Evolutionary conservation across 2,113 vertebrate species (phyloP), one percentile per base, ranked within the genome.

Genomic region (Phyllostomus discolor): DNA sequence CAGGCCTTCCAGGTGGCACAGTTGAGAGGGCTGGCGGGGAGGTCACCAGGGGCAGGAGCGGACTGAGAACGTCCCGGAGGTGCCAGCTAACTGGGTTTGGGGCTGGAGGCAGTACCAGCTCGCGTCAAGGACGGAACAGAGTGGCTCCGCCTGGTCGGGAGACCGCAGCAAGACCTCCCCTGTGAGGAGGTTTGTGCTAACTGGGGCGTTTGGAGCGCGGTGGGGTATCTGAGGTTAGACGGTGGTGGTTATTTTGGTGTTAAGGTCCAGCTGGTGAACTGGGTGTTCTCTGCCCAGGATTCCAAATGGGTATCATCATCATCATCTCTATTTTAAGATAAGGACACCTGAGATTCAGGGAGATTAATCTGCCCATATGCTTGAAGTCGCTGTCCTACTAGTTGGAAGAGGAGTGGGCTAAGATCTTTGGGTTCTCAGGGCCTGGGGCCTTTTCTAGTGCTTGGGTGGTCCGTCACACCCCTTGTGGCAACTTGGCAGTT

Each of bases 251-350:
- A 48, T 90, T 84, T 90, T 48, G 35, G 59, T 38, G 62, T 57
- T 59, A 31, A 84, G 38, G 48, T 78, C 79, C 59, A 83, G 48
- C 52, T 54, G 19, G 31, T 94, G 38, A 84, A 90, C 86, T 66
- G 14, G 67, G 78, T 83, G 79, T 69, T 84, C 79, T 94, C 38
- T 48, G 48, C 70, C 90, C 70, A 59, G 33, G 38, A 94, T 94
- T 90, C 59, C 59, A 78, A 90, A 48, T 41, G 79, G 66, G 35
- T 82, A 72, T 88, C 31, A 72, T 43, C 26, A 43, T 64, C 52
- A 87, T 87, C 85, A 54, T 64, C 52, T 94, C 84, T 73, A 64
- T 82, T 64, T 88, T 66, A 94, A 83, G 78, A 83, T 48, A 31
- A 35, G 8, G 46, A 83, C 35, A 75, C 78, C 35, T 75, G 78